Conservation (phyloP, 2,888 invertebrate species). For the Anaspis maculata region DNA sequence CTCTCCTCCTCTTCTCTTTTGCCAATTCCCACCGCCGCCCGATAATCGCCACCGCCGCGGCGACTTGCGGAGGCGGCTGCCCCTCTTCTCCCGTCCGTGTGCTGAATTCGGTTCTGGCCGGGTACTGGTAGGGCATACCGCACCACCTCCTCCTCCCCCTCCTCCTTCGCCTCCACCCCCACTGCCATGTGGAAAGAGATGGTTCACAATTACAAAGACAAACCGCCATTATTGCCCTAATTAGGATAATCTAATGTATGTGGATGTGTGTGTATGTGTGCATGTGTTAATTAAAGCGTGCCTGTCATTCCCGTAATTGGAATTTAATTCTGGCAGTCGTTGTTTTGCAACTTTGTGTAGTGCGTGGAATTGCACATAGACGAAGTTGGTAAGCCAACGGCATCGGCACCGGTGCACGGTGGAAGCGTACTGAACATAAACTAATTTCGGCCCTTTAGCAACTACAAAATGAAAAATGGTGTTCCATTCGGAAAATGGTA, state of each 20-base stretch:
- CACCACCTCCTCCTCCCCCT: no score
- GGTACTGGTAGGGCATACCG: no score
- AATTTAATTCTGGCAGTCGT: conserved; percentile 21
- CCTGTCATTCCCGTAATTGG: conserved; percentile 24
- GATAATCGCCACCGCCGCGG: no score
- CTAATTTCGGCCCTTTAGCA: conserved; percentile 11
- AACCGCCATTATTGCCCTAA: conserved; percentile 21
- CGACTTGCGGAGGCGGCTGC: no score
- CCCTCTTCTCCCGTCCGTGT: no score
- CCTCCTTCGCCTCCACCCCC: conserved; percentile 7
- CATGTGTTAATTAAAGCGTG: conserved; percentile 27
- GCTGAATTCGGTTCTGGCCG: no score
- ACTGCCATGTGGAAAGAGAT: conserved; percentile 12
- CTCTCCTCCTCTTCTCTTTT: conserved; percentile 21
- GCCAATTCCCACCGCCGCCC: no score
- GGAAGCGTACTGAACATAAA: conserved; percentile 8
- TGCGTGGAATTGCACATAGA: neutral
- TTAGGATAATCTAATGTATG: conserved; percentile 25
- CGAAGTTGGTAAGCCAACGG: neutral
- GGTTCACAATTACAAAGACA: conserved; percentile 22
- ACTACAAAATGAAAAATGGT: no score
- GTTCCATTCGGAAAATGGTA: no score
- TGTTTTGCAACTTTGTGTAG: conserved; percentile 8
- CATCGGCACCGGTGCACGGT: conserved; percentile 3
- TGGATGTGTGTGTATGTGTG: conserved; percentile 26